Conservation (phyloP, 2,797 vertebrate species). For the Chiloscyllium punctatum region DNA sequence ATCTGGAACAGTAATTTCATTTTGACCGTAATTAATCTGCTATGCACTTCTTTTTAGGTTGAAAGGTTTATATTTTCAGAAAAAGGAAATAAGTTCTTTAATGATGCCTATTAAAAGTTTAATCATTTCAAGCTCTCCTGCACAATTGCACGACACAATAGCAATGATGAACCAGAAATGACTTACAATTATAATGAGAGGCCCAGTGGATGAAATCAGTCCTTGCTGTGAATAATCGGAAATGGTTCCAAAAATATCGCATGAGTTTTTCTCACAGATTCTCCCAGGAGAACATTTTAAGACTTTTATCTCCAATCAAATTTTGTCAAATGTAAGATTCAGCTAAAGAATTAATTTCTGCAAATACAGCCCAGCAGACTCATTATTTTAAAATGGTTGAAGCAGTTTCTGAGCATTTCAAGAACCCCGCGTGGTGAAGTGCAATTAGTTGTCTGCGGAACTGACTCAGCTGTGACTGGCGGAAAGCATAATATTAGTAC, state of each 20-base stretch:
- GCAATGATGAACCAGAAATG: background rate
- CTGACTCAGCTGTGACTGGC: background rate
- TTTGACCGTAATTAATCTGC: background rate
- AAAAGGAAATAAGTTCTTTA: background rate
- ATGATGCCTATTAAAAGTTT: background rate
- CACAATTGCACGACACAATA: background rate
- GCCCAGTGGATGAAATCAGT: slow-evolving; percentile 26
- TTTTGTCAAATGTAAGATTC: slow-evolving; percentile 21
- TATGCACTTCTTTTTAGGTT: background rate
- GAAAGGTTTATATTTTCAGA: background rate
- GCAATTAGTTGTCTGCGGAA: background rate
- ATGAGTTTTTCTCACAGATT: background rate
- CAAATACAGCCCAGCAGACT: background rate
- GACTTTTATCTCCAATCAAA: slow-evolving; percentile 19
- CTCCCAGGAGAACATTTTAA: background rate
- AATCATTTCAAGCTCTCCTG: slow-evolving; percentile 13
- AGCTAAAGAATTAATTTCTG: slow-evolving; percentile 10
- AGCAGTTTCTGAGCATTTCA: background rate
- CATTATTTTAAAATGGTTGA: slow-evolving; percentile 1
- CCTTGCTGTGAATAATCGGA: slow-evolving; percentile 8
- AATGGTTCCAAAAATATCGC: slow-evolving; percentile 26
- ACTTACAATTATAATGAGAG: slow-evolving; percentile 1
- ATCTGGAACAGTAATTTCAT: background rate
- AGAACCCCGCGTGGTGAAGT: background rate
- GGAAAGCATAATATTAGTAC: background rate